These are phyloP conservation scores for Perca flavescens DNA, from an alignment of 2,113 vertebrate species.

Conservation along the genomic window DNA sequence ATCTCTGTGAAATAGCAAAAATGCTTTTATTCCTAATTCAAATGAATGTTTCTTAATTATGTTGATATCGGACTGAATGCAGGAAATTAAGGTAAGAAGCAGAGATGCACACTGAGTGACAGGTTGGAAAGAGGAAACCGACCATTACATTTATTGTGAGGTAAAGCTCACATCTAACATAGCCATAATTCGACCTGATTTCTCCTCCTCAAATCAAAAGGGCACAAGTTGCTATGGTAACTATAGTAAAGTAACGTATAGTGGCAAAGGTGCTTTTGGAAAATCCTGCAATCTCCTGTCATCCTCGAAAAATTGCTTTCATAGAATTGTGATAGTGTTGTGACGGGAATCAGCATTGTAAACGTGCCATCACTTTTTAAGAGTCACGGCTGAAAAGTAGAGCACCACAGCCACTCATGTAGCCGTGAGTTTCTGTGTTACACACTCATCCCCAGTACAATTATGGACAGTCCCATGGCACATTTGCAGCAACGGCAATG, in stretches of 20 bases:
- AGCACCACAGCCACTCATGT: constrained; percentile 11
- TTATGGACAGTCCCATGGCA: constrained; percentile 13
- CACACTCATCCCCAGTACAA: constrained; percentile 8
- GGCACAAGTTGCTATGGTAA: constrained; percentile 73
- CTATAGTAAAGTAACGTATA: constrained; percentile 27
- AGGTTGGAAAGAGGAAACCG: constrained; percentile 14
- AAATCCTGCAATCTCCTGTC: neutral
- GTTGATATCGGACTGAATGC: constrained; percentile 14
- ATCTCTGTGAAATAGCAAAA: constrained; percentile 2
- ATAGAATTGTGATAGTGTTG: neutral
- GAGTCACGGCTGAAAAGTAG: constrained; percentile 6
- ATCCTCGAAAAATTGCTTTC: constrained; percentile 4
- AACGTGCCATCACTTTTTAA: constrained; percentile 14
- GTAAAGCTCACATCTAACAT: constrained; percentile 45
- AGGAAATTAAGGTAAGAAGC: constrained; percentile 6
- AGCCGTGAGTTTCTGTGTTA: neutral
- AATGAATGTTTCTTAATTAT: constrained; percentile 23
- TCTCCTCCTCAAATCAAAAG: constrained; percentile 40
- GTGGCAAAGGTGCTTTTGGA: constrained; percentile 21
- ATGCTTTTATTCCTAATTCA: constrained; percentile 27
- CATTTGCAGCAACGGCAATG: constrained; percentile 36
- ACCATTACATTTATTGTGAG: constrained; percentile 32
- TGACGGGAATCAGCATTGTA: constrained; percentile 8
- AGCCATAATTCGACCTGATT: constrained; percentile 56
- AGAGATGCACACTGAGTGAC: constrained; percentile 11